phyloP scores from a whole-genome alignment of 2,113 vertebrate species.

The Tachuris rubrigastra region DNA sequence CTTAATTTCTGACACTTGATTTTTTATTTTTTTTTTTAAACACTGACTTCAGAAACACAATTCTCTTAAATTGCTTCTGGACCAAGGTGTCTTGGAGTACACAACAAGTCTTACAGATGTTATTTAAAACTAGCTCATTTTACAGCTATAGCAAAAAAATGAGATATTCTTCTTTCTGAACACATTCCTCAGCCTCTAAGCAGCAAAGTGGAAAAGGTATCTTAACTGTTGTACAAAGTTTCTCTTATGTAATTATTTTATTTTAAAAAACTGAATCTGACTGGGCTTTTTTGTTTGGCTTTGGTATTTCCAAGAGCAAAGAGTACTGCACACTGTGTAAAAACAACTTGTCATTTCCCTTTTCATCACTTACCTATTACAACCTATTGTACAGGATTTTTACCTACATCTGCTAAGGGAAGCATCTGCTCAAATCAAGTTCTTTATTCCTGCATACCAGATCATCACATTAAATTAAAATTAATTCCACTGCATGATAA shows the following conservation, averaged over 20 bases:
- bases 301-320: neutral
- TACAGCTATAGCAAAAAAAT: neutral
- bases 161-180: neutral
- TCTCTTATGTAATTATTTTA: neutral
- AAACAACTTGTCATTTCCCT: neutral
- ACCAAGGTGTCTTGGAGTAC: neutral
- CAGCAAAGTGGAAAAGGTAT: neutral
- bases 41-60: neutral
- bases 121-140: neutral
- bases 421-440: neutral
- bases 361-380: neutral
- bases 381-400: neutral
- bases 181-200: neutral
- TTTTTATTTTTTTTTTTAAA: neutral
- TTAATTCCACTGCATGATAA: neutral
- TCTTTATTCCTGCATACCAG: neutral
- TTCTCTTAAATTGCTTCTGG: neutral
- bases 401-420: neutral
- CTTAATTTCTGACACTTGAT: neutral
- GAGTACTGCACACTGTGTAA: neutral
- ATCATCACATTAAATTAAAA: neutral
- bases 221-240: neutral
- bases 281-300: neutral
- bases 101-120: fast-evolving
- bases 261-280: neutral